These are phyloP conservation scores for Caenorhabditis elegans DNA, from an alignment of 1,140 invertebrate genomes.

Conservation along the genomic window DNA sequence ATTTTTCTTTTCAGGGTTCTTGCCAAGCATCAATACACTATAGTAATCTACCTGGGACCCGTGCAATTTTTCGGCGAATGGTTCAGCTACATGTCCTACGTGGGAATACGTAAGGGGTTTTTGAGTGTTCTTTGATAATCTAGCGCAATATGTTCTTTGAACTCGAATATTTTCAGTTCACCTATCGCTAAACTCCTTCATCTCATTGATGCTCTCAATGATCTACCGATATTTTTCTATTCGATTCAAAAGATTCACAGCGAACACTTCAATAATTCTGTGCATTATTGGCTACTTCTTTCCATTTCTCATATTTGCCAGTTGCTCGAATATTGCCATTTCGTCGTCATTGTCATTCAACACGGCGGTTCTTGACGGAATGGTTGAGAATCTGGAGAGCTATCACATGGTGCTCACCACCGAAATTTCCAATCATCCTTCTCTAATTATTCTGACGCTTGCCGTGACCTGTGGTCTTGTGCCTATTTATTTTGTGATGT, in stretches of 20 bases:
- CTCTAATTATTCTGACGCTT: background rate
- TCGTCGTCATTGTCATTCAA: background rate
- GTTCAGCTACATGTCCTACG: constrained; percentile 26
- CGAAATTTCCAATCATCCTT: background rate
- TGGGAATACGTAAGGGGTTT: constrained; percentile 27
- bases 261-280: background rate
- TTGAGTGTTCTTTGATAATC: too few relatives aligned
- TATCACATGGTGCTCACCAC: constrained; percentile 1
- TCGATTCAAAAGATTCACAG: background rate
- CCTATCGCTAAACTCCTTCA: background rate
- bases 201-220: constrained; percentile 24
- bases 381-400: background rate
- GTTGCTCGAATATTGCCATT: background rate
- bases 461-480: background rate
- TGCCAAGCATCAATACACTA: background rate
- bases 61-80: constrained; percentile 3
- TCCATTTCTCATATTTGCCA: background rate
- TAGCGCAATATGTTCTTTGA: background rate
- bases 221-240: constrained; percentile 9
- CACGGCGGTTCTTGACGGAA: background rate
- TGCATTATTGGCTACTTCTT: background rate
- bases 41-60: background rate
- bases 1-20: constrained; percentile 21
- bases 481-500: background rate
- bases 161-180: background rate